Evolutionary conservation across 2,888 invertebrate species (phyloP), one percentile per base, ranked within the genome.

Genomic region (Harpagoxenus sublaevis): DNA sequence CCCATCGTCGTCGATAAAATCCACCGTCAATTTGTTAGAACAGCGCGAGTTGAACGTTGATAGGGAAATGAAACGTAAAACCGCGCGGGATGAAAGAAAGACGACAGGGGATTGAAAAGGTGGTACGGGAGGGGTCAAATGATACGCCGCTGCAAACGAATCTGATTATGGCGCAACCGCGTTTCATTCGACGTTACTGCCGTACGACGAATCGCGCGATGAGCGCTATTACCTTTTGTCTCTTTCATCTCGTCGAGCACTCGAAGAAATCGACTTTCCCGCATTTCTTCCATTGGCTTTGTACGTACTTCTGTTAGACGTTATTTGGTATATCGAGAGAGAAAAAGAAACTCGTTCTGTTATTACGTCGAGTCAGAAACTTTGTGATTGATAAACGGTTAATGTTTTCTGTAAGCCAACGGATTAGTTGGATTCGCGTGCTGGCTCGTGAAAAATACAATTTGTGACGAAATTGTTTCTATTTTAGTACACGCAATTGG

Each of bases 21-120:
- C 74, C 84, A 70, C 66, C 81, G 86, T 86, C 90, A 86, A 90
- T 90, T 90, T 88, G 88, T 90, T 89, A 88, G 86, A 68, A 86
- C 66, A 85, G 77, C 86, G 68, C 81, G 68, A 79, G 86, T 79
- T 84, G 84, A 84, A 84, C 77, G 68, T 73, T 62, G 77, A 88
- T 55, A 79, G 65, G 70, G 81, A 73, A 86, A 87, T 65, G 86
- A 86, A 66, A 84, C 12, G 55, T 55, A 82, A 74, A 57, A 70
- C 31, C 35, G 45, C 57, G 78, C 31, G 79, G 60, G 66, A 70
- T 79, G 74, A 83, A 78, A 84, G 88, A 82, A 86, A 35, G 86
- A 77, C 82, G 77, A 68, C 70, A 51, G 45, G 48, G 60, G 66
- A 68, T 78, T 57, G 60, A 79, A 84, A 78, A 78, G 81, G 65